Percentiles rank a stretch among this genome's conserved stretches.
Evolutionary conservation across 2,113 vertebrate species (phyloP).

Genomic region (Dipodomys ordii): DNA sequence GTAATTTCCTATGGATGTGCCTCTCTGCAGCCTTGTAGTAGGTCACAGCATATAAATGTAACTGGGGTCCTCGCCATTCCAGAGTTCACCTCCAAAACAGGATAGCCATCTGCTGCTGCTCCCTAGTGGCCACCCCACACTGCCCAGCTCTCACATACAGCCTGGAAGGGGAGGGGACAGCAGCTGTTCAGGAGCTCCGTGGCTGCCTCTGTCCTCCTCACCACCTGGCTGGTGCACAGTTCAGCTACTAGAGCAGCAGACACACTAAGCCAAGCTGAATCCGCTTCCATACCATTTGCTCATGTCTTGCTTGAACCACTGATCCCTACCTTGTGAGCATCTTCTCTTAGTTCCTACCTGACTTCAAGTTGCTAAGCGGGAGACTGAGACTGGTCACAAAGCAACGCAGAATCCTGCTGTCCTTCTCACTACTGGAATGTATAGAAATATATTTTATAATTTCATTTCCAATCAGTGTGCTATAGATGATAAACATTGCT

Average conservation of each 20-base stretch:
- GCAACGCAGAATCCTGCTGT: neutral
- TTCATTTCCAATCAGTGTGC: neutral
- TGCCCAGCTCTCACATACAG: slow-evolving; percentile 36
- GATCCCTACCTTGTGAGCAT: neutral
- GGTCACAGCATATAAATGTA: neutral
- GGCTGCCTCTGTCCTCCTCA: slow-evolving; percentile 51
- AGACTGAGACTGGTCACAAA: neutral
- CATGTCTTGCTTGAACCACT: neutral
- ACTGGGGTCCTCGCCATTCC: neutral
- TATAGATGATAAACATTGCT: neutral
- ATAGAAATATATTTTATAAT: neutral
- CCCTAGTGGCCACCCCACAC: slow-evolving; percentile 56
- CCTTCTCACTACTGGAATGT: neutral
- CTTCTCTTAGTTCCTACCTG: neutral
- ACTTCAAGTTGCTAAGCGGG: neutral
- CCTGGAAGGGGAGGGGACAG: slow-evolving; percentile 25
- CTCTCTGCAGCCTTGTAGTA: slow-evolving; percentile 9
- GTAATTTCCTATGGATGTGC: neutral
- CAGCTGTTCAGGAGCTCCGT: slow-evolving; percentile 67
- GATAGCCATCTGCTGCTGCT: slow-evolving; percentile 67
- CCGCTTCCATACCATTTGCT: neutral
- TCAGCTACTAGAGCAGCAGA: neutral
- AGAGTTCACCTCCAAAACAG: neutral
- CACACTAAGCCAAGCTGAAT: neutral
- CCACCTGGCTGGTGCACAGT: slow-evolving; percentile 36